Conservation (phyloP, 2,113 vertebrate genomes). For the Pygoscelis antarcticus region DNA sequence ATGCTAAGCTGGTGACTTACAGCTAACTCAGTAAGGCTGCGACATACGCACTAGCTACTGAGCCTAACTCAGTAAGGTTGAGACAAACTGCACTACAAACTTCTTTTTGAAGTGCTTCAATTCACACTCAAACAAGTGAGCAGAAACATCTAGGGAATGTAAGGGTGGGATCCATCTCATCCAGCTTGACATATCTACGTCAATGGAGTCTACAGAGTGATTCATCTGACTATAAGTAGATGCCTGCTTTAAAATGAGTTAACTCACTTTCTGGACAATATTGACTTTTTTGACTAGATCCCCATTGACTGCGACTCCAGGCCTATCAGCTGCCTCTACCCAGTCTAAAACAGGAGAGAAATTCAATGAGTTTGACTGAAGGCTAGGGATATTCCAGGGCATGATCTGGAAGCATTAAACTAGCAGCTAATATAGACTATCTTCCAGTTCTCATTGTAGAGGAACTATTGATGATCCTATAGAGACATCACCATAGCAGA, state of each 20-base stretch:
- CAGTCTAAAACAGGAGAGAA: slow-evolving; percentile 5
- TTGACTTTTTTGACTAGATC: slow-evolving; percentile 36
- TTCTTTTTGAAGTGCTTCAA: neutral
- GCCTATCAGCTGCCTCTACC: slow-evolving; percentile 23
- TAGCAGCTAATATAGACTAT: neutral
- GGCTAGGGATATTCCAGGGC: slow-evolving; percentile 45
- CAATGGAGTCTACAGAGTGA: neutral
- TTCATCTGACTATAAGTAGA: slow-evolving; percentile 34
- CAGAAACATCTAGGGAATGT: neutral
- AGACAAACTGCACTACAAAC: neutral
- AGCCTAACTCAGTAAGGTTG: neutral
- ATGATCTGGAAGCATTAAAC: neutral
- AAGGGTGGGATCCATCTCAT: neutral
- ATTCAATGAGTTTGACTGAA: slow-evolving; percentile 36
- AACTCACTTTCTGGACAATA: slow-evolving; percentile 42
- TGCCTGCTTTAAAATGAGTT: slow-evolving; percentile 24
- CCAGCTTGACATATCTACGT: neutral
- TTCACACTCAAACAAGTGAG: neutral
- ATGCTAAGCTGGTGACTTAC: neutral
- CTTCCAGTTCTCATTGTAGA: neutral
- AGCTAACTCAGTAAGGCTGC: neutral
- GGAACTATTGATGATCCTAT: slow-evolving; percentile 9
- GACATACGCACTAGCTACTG: neutral
- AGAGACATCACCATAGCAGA: neutral
- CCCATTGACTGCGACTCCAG: slow-evolving; percentile 22